Evolutionary conservation across 2,113 vertebrate genomes (phyloP).

Genomic region (Pterocles gutturalis): DNA sequence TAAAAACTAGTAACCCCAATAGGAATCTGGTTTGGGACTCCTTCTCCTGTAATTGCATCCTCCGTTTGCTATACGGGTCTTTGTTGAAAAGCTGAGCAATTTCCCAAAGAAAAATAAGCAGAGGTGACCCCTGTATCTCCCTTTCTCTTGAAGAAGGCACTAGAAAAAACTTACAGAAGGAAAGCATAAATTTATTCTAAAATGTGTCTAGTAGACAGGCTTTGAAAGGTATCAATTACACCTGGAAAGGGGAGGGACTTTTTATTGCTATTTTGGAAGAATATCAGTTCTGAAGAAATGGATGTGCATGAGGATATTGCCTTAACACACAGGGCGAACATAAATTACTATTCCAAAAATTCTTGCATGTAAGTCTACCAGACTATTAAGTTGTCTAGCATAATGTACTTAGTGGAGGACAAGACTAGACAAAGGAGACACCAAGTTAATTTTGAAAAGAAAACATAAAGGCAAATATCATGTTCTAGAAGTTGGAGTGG

Average conservation of each 20-base stretch:
- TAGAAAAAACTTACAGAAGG: not conserved
- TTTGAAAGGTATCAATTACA: not conserved
- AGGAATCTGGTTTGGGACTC: not conserved
- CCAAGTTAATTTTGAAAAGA: not conserved
- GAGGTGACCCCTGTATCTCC: not conserved
- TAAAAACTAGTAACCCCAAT: not conserved
- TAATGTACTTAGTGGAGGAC: not conserved
- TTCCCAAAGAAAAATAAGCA: not conserved
- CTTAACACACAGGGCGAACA: not conserved
- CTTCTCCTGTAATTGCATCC: not conserved
- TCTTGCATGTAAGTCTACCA: not conserved
- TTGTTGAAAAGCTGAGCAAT: not conserved
- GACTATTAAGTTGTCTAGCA: not conserved
- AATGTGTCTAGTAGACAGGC: not conserved
- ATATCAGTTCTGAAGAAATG: not conserved
- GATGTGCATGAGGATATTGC: not conserved
- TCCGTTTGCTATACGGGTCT: not conserved
- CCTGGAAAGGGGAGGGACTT: not conserved
- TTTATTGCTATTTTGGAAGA: conserved; percentile 12
- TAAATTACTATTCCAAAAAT: conserved; percentile 1
- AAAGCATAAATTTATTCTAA: not conserved
- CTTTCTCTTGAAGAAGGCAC: not conserved
- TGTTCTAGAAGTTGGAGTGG: not conserved
- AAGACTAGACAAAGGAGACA: not conserved
- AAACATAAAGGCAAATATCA: not conserved